phyloP scores from a whole-genome alignment of 2,113 vertebrate species.

The Lamprotornis superbus region DNA sequence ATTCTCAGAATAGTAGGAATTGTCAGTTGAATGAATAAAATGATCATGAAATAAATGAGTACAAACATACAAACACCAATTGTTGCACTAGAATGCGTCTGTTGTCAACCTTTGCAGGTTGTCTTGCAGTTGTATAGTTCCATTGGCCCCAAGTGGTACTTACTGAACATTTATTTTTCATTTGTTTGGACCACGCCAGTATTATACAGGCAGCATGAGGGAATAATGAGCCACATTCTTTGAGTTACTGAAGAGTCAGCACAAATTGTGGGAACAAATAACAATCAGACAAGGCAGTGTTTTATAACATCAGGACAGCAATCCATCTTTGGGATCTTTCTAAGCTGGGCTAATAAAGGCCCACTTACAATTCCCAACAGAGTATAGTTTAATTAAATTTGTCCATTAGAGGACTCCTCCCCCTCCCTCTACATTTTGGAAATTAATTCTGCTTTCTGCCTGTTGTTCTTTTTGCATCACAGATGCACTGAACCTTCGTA shows the following conservation, averaged over 20 bases:
- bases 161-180: conserved; percentile 39
- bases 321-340: conserved; percentile 67
- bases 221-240: conserved; percentile 63
- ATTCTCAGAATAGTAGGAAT: conserved; percentile 58
- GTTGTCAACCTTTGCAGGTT: conserved; percentile 61
- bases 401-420: conserved; percentile 20
- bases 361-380: conserved; percentile 54
- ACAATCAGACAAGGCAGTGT: conserved; percentile 62
- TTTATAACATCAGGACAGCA: conserved; percentile 60
- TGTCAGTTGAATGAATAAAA: conserved; percentile 69
- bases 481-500: conserved; percentile 94
- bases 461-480: conserved; percentile 37
- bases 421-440: conserved; percentile 17
- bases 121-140: conserved; percentile 61
- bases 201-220: conserved; percentile 40
- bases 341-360: conserved; percentile 57
- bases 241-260: conserved; percentile 62
- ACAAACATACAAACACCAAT: conserved; percentile 66
- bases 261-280: conserved; percentile 69
- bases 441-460: conserved; percentile 52
- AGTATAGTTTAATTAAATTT: conserved; percentile 65
- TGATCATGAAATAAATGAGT: conserved; percentile 36
- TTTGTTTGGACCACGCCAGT: conserved; percentile 6
- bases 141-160: conserved; percentile 65
- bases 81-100: conserved; percentile 67